A percentile compares a stretch with the other conserved stretches of the same genome.
Evolutionary conservation across 1,140 invertebrate genomes (phyloP).

Genomic region (Camponotus floridanus): DNA sequence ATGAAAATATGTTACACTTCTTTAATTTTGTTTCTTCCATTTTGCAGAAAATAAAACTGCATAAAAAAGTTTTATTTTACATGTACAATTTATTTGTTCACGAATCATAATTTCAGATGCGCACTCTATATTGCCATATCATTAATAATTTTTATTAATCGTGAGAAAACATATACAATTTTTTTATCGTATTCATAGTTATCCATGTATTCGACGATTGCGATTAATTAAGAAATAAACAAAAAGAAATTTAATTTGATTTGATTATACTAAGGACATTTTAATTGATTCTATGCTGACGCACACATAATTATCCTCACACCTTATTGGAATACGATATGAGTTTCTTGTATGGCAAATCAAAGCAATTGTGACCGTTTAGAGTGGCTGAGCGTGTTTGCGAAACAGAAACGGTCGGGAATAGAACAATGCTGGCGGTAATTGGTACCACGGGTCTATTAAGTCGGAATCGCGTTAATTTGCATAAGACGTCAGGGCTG

Average conservation of each 20-base stretch:
- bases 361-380: constrained; percentile 29
- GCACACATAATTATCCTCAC: not conserved
- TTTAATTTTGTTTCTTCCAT: too few species aligned
- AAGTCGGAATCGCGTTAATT: constrained; percentile 65
- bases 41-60: too few species aligned
- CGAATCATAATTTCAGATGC: too few species aligned
- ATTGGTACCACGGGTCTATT: constrained; percentile 64
- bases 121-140: not conserved
- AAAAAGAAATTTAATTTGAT: not conserved
- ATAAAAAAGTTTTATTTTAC: too few species aligned
- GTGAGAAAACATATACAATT: not conserved
- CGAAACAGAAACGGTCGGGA: constrained; percentile 47
- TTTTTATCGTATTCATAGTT: not conserved
- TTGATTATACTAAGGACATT: not conserved
- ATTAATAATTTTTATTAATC: not conserved
- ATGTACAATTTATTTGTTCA: too few species aligned
- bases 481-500: constrained; percentile 61
- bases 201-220: not conserved
- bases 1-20: too few species aligned
- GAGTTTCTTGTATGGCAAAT: constrained; percentile 28
- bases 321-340: not conserved
- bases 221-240: constrained; percentile 4
- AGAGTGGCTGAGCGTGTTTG: constrained; percentile 53
- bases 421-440: constrained; percentile 54
- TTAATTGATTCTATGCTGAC: constrained; percentile 6